Base-by-base conservation (phyloP, 2,888 invertebrate species). In the Sicus ferrugineus region DNA sequence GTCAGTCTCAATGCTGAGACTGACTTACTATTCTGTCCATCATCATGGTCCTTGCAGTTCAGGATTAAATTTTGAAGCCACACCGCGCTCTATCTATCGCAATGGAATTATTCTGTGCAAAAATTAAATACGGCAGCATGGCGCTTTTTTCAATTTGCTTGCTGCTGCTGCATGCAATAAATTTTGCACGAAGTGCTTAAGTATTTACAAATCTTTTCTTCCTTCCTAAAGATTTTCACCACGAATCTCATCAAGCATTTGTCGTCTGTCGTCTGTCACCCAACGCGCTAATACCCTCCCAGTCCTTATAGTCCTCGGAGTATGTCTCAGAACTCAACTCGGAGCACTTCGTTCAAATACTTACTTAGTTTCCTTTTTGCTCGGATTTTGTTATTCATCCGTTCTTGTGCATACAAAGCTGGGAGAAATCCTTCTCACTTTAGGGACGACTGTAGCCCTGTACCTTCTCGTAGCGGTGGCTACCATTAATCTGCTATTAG, bases 401-500 rank as follows among this genome's bases (percentile, higher is more conserved):
- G 19, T 42, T 42, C 42, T 42, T n/a, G 2, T 42, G 14, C 42
- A 42, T 42, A 21, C 23, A 50, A 19, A 50, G 21, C 50, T 50
- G 21, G 7, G 23, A 50, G 14, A n/a, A n/a, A n/a, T n/a, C n/a
- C n/a, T n/a, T n/a, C n/a, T n/a, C n/a, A n/a, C n/a, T n/a, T n/a
- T 34, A 34, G 42, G n/a, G n/a, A 9, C 30, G 56, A 23, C 34
- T 59, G 19, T 34, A 7, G 19, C 16, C 21, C 5, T 50, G 19
- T 5, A 9, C 21, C 50, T 19, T 50, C 50, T 9, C 21, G 3
- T 21, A 6, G 34, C 23, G 19, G 30, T 30, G 26, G 30, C 56
- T 28, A 50, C 31, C 64, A 28, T 64, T 64, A 64, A 64, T 64
- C 50, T 42, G 52, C 52, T 64, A 64, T 64, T 64, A 64, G 50